A percentile compares a stretch with the other conserved stretches of the same genome.
phyloP scores from a whole-genome alignment of 2,888 invertebrate species.

The Cybosia mesomella region DNA sequence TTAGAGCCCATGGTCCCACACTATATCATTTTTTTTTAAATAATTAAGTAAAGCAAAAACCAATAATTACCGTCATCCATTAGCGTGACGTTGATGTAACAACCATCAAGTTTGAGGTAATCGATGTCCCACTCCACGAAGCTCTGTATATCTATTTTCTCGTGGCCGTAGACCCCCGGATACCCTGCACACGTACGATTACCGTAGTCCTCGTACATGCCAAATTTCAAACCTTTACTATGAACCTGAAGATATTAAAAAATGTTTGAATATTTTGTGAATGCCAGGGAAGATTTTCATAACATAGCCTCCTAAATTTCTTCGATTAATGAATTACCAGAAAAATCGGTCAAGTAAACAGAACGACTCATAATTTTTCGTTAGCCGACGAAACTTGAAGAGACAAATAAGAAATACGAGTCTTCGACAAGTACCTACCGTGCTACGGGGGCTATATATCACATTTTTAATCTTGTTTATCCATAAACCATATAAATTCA shows the following conservation, averaged over 20 bases:
- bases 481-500: too few species aligned
- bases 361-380: too few species aligned
- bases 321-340: background rate
- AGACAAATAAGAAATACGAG: too few species aligned
- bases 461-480: too few species aligned
- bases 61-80: constrained; percentile 86
- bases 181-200: constrained; percentile 92
- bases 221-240: constrained; percentile 91
- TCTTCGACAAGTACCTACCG: too few species aligned
- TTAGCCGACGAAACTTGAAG: too few species aligned
- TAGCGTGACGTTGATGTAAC: constrained; percentile 87
- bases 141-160: constrained; percentile 90
- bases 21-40: too few species aligned
- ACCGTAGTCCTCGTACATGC: constrained; percentile 94
- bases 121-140: constrained; percentile 94
- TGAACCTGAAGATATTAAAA: constrained; percentile 87
- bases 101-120: constrained; percentile 94
- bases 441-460: too few species aligned
- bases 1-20: too few species aligned
- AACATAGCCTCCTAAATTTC: background rate
- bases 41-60: too few species aligned
- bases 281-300: background rate
- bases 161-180: constrained; percentile 90
- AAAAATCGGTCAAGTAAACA: background rate
- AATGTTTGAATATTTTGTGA: background rate